Base-by-base conservation (phyloP, 1,140 invertebrate genomes). In the Phymastichus coffea region DNA sequence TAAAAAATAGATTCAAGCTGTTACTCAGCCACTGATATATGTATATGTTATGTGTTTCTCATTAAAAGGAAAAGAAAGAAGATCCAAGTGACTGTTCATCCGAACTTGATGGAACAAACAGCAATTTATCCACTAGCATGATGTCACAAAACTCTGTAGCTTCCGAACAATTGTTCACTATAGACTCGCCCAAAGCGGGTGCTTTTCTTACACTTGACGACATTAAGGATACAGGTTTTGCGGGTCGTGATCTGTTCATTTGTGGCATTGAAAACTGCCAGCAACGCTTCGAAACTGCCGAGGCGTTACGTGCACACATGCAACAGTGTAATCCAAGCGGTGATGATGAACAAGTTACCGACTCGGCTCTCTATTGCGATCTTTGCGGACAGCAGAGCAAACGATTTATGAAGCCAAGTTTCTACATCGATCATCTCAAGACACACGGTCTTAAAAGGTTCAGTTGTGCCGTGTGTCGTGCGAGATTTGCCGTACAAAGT, bases 301-400 rank as follows among this genome's bases (percentile, higher is more conserved):
- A 37, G 0, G 38, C 62, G 1, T 73, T 86, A 15, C 81, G 79
- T 60, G 67, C 66, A 3, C 85, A 87, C 40, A 51, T 83, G 20
- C 75, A 73, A 19, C 72, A 76, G 10, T 85, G 83, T 46, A 53
- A 66, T 60, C 49, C 37, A 8, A 54, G 63, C 4, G 68, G 70
- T 8, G 61, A 60, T 0, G 70, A 35, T 0, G 48, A 9, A 10
- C 61, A 66, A 62, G 57, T 77, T 15, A 26, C 26, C 8, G 17
- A 17, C 8, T n/a, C 58, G 1, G 15, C 44, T 6, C 19, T 61
- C 1, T 57, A 44, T 15, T 62, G 60, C 15, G 14, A 20, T 0
- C 65, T 55, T 41, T 88, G 86, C 66, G 72, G 70, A 3, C 83
- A 85, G 63, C 85, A 83, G 56, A 70, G 72, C 3, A 81, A 80